A percentile compares a stretch with the other conserved stretches of the same genome.
phyloP scores from a whole-genome alignment of 2,113 vertebrate genomes.

The Phaetusa simplex region DNA sequence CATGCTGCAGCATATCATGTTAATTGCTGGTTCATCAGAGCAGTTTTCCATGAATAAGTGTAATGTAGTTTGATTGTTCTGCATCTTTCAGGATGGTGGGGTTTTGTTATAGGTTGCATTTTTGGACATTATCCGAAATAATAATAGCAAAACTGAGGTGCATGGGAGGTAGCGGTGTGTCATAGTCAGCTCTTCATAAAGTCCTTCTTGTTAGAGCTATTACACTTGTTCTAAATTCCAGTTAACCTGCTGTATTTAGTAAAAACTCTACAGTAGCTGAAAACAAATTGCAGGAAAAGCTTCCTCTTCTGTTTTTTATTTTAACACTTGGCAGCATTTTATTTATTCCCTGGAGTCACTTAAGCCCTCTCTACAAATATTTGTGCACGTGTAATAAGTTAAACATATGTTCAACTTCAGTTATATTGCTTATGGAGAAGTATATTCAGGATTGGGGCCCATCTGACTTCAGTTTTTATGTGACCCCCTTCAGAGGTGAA shows the following conservation, averaged over 20 bases:
- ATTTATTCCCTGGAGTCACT: background rate
- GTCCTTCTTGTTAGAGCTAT: background rate
- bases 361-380: background rate
- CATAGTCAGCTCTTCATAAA: fast-evolving
- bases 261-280: background rate
- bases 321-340: constrained; percentile 4
- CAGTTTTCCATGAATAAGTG: background rate
- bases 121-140: background rate
- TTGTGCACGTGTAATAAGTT: background rate
- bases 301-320: background rate
- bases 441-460: background rate
- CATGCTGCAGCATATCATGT: background rate
- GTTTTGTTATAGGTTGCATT: background rate
- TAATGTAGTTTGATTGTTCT: background rate
- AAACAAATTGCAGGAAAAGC: background rate
- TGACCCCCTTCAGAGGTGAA: background rate
- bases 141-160: background rate
- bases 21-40: background rate
- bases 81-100: background rate
- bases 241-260: background rate
- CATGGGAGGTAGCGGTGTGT: background rate
- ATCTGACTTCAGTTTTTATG: background rate
- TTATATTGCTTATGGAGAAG: background rate
- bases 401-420: background rate
- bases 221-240: background rate